Base-by-base conservation (phyloP, 2,113 vertebrate genomes). In the Sinocyclocheilus rhinocerous region DNA sequence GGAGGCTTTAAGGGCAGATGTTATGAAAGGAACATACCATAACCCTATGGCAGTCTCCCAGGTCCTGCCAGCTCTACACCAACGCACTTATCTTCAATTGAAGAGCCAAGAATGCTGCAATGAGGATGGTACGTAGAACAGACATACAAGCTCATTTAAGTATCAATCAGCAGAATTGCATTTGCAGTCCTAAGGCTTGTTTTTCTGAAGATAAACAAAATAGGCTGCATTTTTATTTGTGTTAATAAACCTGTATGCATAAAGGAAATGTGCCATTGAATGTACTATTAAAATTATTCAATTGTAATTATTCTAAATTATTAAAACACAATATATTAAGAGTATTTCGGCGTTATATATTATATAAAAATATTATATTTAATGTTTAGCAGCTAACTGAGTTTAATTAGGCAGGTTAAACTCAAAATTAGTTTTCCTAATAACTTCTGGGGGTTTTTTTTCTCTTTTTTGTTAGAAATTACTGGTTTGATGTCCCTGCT, bases 41-140 rank as follows among this genome's bases (percentile, higher is more conserved):
- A 98, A 97, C 0, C 77, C 93, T 0, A 95, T 96, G 85, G 92
- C 94, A 45, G 89, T 96, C 84, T 97, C 98, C 12, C 97, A 98
- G 90, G 91, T 88, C 0, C 91, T 99, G 81, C 98, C 97, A 0
- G 94, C 92, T 63, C 94, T 99, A 18, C 92, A 97, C 0, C 91
- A 91, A 52, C 96, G 76, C 87, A 96, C 96, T 29, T 99, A 98
- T 72, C 85, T 98, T 89, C 87, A 95, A 29, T 63, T 98, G 2
- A 89, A 91, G 88, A 93, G 52, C 84, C 91, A 91, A 91, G 81
- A 77, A 5, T 99, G 98, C 83, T 76, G 1, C 24, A 84, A 90
- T 0, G 95, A 96, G 63, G 90, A 80, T 6, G 92, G 98, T 98
- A 90, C 42, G 92, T 90, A 73, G 70, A 84, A 1, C 3, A 1